Evolutionary conservation across 2,113 vertebrate species (phyloP), one percentile per base, ranked within the genome.

Genomic region (Porphyrio hochstetteri): DNA sequence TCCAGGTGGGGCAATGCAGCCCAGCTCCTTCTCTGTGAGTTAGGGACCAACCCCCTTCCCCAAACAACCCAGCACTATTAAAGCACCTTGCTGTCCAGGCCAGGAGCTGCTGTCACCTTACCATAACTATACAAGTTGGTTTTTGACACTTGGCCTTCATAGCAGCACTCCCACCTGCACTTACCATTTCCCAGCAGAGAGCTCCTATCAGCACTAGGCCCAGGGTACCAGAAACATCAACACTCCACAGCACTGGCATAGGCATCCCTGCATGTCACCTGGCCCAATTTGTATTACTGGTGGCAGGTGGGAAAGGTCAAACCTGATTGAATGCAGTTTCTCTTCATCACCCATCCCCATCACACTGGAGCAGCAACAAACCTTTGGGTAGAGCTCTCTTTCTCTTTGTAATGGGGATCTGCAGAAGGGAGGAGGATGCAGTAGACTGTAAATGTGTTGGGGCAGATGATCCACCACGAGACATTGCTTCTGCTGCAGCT

Each of bases 201-300:
- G 20, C 24, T 70, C 25, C 67, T 33, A 0, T 35, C 50, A 35
- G 29, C 1, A 4, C 20, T 8, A 3, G 52, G n/a, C 12, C 24
- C 27, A 25, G 46, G 57, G 8, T 11, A 59, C n/a, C 11, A 50
- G 25, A 63, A 35, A 31, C 11, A 59, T 15, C 17, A 24, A n/a
- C 48, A 33, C 23, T 21, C 16, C 1, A 0, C 0, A 6, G 36
- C 31, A 15, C 36, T 29, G 33, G 29, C 36, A 5, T 2, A 42
- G 14, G 13, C 21, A 61, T 5, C 20, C 28, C 50, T 60, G 11
- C 15, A 13, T 9, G 20, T 48, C 18, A 68, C 42, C 31, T 40
- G 36, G 36, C 35, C 57, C 12, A 11, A 17, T 33, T 87, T 44
- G 18, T 35, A 5, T 31, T 42, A 48, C 27, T 76, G 19, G 46